Percentiles rank a stretch among this genome's conserved stretches.
phyloP scores from a whole-genome alignment of 2,888 invertebrate species.

The Gymnoscelis rufifasciata region DNA sequence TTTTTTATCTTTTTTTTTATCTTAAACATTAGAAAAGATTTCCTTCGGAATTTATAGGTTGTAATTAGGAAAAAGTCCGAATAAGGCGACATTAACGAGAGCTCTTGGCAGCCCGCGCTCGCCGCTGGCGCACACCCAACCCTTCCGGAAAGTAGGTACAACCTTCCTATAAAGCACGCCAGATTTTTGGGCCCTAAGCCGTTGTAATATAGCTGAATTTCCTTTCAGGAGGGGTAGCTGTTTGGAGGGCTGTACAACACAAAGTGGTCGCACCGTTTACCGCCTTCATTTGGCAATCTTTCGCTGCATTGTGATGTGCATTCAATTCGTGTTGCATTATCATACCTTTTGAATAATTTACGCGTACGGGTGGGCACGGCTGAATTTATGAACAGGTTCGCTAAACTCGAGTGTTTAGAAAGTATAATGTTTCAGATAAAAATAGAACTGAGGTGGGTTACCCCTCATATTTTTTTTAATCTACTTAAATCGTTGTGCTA shows the following conservation, averaged over 20 bases:
- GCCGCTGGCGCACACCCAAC: constrained; percentile 52
- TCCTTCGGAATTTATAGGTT: constrained; percentile 30
- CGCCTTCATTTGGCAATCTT: constrained; percentile 64
- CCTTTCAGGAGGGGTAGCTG: not conserved
- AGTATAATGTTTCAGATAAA: constrained; percentile 8
- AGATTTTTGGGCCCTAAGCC: constrained; percentile 8
- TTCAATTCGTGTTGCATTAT: constrained; percentile 48
- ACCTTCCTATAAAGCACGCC: constrained; percentile 26
- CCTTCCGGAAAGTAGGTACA: constrained; percentile 37
- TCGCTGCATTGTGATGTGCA: constrained; percentile 54
- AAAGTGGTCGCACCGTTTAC: constrained; percentile 59
- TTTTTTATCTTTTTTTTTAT: constrained; percentile 16
- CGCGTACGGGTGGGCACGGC: constrained; percentile 24
- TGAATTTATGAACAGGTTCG: constrained; percentile 21
- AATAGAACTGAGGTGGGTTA: not conserved
- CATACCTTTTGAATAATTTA: constrained; percentile 42
- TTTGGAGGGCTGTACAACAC: constrained; percentile 32
- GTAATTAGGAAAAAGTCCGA: constrained; percentile 44
- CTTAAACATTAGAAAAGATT: constrained; percentile 16
- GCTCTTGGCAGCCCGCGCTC: constrained; percentile 44
- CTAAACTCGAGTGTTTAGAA: constrained; percentile 15
- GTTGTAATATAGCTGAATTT: constrained; percentile 16
- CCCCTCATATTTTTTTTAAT: no score
- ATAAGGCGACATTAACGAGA: constrained; percentile 45
- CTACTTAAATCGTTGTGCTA: no score